Evolutionary conservation across 1,140 invertebrate species (phyloP), one percentile per base, ranked within the genome.

Genomic region (Drosophila setifemur): DNA sequence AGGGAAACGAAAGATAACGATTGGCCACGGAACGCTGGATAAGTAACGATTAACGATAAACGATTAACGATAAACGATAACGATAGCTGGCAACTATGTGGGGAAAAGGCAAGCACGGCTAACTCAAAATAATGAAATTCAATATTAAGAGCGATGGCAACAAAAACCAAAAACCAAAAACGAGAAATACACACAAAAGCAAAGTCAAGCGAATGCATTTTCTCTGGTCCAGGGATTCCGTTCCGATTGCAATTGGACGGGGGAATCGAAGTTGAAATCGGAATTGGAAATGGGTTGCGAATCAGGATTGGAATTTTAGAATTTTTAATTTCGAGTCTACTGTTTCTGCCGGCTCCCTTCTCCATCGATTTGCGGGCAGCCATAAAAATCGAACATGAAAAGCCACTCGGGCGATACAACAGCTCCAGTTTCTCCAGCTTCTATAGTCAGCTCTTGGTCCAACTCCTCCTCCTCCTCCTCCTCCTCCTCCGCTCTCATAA

Each of bases 321-420:
- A 64, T 63, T 63, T 64, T 40, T 63, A 29, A 64, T 63, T 25
- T 63, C 37, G 39, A 19, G 9, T 40, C 33, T 33, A 14, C 35
- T n/a, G 19, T 28, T 42, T 48, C 9, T 25, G 6, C 35, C 31
- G 48, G 33, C 37, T 48, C 37, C 14, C 54, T 69, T 55, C 37
- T 48, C 37, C 14, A 61, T 69, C 61, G 78, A 64, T 73, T 57
- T 29, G 26, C 44, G 45, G 55, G 50, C 39, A 69, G 49, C 68
- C 66, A 78, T 78, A 67, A 75, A 18, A 60, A 79, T 71, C 70
- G 72, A 73, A 71, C 66, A 49, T n/a, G 45, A 77, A 49, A 21
- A 66, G 53, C 73, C 67, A 74, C 68, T 72, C 60, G 55, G 31
- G 45, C 69, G 19, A 37, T 55, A 40, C 39, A 23, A 66, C 74